Evolutionary conservation across 2,797 vertebrate genomes (phyloP).

Genomic region (Perodicticus potto): DNA sequence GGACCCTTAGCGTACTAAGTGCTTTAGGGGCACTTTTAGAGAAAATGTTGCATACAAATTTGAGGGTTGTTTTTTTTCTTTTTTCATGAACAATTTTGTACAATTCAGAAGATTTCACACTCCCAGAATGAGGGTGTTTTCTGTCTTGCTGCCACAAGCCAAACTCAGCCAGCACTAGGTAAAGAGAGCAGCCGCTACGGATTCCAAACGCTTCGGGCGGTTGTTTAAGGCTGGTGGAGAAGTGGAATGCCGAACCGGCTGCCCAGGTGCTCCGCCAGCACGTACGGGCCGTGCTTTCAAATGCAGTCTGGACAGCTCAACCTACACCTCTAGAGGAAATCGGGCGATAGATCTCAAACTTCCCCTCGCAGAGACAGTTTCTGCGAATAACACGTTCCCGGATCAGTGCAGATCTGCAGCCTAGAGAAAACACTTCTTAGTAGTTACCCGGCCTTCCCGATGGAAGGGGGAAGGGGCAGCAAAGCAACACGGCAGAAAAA

Average conservation of each 20-base stretch:
- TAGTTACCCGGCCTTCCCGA: constrained; percentile 20
- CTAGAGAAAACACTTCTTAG: constrained; percentile 2
- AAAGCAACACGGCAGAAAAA: not conserved
- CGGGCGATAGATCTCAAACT: constrained; percentile 79
- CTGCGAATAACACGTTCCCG: constrained; percentile 13
- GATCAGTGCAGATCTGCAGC: not conserved
- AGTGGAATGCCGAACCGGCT: not conserved
- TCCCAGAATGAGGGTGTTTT: constrained; percentile 33
- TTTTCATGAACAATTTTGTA: constrained; percentile 52
- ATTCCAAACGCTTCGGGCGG: constrained; percentile 72
- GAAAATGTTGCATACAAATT: constrained; percentile 59
- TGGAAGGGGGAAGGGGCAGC: not conserved
- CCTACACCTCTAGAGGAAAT: constrained; percentile 60
- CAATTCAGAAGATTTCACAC: constrained; percentile 69
- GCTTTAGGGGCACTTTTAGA: constrained; percentile 68
- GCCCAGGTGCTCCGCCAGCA: not conserved
- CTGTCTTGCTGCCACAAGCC: constrained; percentile 19
- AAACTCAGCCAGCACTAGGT: constrained; percentile 30
- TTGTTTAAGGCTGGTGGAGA: constrained; percentile 61
- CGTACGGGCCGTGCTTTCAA: not conserved
- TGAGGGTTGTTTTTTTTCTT: not conserved
- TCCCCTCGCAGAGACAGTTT: constrained; percentile 67
- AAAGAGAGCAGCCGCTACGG: constrained; percentile 27
- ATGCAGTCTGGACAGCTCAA: not conserved
- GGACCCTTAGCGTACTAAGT: constrained; percentile 58